These are phyloP conservation scores for Tenthredo mesomela DNA, from an alignment of 2,888 invertebrate species.

Conservation along the genomic window DNA sequence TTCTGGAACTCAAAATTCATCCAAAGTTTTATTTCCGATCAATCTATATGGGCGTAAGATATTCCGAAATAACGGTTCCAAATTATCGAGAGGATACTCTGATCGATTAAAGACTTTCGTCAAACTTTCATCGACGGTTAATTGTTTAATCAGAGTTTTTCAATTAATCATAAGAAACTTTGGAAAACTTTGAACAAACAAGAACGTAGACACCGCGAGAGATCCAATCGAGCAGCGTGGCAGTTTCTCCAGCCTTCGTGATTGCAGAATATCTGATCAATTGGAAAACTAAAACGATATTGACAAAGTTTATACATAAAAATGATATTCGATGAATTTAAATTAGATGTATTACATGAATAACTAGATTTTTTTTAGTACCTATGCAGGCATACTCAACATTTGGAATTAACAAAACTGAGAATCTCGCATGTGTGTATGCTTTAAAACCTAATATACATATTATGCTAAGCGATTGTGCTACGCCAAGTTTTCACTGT, in stretches of 20 bases:
- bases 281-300: neutral
- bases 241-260: neutral
- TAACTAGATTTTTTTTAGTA: neutral
- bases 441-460: neutral
- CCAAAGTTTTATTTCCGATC: neutral
- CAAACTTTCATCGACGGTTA: conserved; percentile 23
- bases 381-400: neutral
- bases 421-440: neutral
- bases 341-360: neutral
- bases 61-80: neutral
- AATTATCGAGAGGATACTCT: neutral
- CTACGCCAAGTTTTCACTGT: conserved; percentile 1
- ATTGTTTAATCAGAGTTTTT: conserved; percentile 38
- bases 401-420: neutral
- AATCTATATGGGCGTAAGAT: neutral
- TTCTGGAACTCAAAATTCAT: neutral
- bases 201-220: neutral
- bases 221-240: neutral
- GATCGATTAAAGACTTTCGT: neutral
- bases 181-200: conserved; percentile 14
- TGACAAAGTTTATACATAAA: neutral
- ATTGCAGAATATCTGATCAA: neutral
- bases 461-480: conserved; percentile 14
- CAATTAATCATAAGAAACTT: neutral
- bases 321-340: neutral